Evolutionary conservation across 2,888 invertebrate genomes (phyloP).

Genomic region (Tanaodytes sp.): DNA sequence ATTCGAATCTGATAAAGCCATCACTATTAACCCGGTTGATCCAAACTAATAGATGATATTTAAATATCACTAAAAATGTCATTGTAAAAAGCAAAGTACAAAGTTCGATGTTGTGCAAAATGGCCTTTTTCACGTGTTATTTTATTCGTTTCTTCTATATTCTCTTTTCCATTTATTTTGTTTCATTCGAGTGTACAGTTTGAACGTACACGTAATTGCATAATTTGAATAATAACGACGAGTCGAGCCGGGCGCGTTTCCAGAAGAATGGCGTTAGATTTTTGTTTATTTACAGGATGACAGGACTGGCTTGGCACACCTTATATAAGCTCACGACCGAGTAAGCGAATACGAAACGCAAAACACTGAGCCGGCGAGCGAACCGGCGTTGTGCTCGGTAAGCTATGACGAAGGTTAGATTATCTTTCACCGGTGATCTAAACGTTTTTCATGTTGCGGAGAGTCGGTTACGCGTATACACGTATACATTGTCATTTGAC

Average conservation of each 20-base stretch:
- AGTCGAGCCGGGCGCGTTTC: background rate
- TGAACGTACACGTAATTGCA: background rate
- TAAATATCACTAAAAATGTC: too few species aligned
- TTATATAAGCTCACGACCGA: slow-evolving; percentile 50
- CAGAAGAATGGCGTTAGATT: slow-evolving; percentile 21
- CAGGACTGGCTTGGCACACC: slow-evolving; percentile 42
- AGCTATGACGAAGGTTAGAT: slow-evolving; percentile 71
- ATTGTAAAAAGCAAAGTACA: too few species aligned
- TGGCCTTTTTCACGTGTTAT: too few species aligned
- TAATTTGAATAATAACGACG: slow-evolving; percentile 17
- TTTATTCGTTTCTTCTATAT: too few species aligned
- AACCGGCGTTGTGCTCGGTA: slow-evolving; percentile 70
- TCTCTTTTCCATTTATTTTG: too few species aligned
- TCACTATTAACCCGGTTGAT: too few species aligned
- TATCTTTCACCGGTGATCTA: slow-evolving; percentile 69
- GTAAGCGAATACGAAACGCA: slow-evolving; percentile 47
- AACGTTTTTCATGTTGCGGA: slow-evolving; percentile 68
- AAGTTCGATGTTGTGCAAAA: too few species aligned
- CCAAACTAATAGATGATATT: too few species aligned
- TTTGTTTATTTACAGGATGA: slow-evolving; percentile 41
- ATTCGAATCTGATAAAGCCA: too few species aligned
- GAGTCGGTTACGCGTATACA: slow-evolving; percentile 47
- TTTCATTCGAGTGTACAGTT: too few species aligned
- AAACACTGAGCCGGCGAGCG: slow-evolving; percentile 45
- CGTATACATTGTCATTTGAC: too few species aligned